A percentile compares a stretch with the other conserved stretches of the same genome.
phyloP scores from a whole-genome alignment of 2,113 vertebrate species.

The Ceratotherium simum region DNA sequence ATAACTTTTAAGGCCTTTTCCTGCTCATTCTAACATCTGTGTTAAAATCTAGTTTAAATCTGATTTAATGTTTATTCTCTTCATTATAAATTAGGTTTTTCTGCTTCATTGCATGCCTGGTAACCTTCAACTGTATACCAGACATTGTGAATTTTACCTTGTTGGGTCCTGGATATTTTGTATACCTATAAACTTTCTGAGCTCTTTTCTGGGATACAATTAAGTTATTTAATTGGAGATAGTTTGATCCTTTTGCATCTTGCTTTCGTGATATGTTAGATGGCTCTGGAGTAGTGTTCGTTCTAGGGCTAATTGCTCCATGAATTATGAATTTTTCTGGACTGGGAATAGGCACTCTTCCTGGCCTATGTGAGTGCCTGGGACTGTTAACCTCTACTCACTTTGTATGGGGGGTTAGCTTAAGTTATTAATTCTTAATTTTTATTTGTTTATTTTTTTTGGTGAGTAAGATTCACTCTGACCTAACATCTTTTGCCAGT shows the following conservation, averaged over 20 bases:
- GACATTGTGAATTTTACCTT: neutral
- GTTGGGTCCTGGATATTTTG: neutral
- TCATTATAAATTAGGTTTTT: neutral
- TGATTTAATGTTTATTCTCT: neutral
- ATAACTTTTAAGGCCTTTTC: neutral
- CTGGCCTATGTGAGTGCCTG: neutral
- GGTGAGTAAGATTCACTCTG: no score
- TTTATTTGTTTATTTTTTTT: no score
- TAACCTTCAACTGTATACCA: neutral
- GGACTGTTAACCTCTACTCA: neutral
- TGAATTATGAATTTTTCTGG: neutral
- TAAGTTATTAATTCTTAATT: neutral
- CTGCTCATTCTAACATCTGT: neutral
- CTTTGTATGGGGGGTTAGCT: neutral
- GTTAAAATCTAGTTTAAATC: constrained; percentile 19
- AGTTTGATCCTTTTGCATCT: neutral
- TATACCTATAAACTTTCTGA: neutral
- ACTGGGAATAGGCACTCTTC: neutral
- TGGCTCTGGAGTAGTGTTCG: neutral
- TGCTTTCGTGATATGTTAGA: neutral
- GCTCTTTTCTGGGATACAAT: neutral
- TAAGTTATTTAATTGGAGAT: neutral
- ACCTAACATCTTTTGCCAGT: no score
- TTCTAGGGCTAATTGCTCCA: neutral
- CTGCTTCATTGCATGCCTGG: neutral